Base-by-base conservation (phyloP, 2,113 vertebrate species). In the Tragulus kanchil region DNA sequence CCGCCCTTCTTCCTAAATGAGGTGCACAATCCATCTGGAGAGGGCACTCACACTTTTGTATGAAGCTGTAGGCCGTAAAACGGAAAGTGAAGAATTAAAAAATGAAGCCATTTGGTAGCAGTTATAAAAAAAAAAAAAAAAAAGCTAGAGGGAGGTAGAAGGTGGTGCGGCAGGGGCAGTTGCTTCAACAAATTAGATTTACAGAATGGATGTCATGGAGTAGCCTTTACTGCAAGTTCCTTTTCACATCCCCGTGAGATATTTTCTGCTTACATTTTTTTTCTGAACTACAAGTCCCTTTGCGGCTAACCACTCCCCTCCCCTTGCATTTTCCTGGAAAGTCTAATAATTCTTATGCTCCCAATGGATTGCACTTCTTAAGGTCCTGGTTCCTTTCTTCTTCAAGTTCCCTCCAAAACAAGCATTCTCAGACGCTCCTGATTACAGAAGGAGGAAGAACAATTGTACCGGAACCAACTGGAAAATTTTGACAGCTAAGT, bases 41-140 rank as follows among this genome's bases (percentile, higher is more conserved):
- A 96, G 96, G 95, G 89, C 83, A 97, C 86, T 92, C 59, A 81
- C 94, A 97, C 83, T 62, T 96, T 94, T 78, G 17, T 56, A 89
- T 96, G 81, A 94, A 97, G 95, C 42, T 19, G 69, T 96, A 89
- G 94, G 92, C 90, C 4, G 0, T 97, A 98, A 97, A 95, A 95
- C 5, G 10, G 95, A 93, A 95, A 98, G 97, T 87, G 96, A 97
- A 97, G 97, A 98, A 97, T 98, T 98, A 97, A 98, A 98, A 98
- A 97, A 94, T 92, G 79, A 94, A 96, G 93, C 94, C 96, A 96
- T 98, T 97, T 97, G 97, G 96, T 98, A 98, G 97, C 96, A 96
- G 95, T 95, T 97, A 97, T 69, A 89, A 95, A 83, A 87, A 93
- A 85, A 85, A 78, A 69, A 93, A 62, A n/a, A n/a, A n/a, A n/a